Conservation (phyloP, 92 coral and sea anemone species). For the Paramuricea clavata region DNA sequence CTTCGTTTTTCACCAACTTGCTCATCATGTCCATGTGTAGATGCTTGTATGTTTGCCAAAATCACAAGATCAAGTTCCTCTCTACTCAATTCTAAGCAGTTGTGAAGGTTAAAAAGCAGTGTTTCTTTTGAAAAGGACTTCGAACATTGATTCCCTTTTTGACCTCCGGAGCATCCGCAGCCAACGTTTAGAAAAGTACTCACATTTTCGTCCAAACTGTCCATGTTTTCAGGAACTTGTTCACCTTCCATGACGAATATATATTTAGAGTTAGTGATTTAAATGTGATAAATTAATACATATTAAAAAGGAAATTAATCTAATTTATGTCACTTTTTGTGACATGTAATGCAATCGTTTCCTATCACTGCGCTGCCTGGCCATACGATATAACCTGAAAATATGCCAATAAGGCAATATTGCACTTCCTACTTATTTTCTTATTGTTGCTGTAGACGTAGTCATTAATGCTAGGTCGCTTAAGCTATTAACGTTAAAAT, state of each 20-base stretch:
- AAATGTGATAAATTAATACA: too few species aligned
- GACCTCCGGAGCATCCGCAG: slow-evolving; percentile 66
- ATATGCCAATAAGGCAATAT: too few species aligned
- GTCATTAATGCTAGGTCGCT: too few species aligned
- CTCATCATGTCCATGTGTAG: slow-evolving; percentile 53
- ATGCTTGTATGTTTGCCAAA: background rate
- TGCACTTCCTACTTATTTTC: too few species aligned
- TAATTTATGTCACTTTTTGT: too few species aligned
- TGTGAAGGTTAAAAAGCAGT: slow-evolving; percentile 54
- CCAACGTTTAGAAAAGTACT: slow-evolving; percentile 56
- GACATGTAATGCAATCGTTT: too few species aligned
- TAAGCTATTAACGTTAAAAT: too few species aligned
- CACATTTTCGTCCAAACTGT: slow-evolving; percentile 46
- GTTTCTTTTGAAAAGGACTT: slow-evolving; percentile 54
- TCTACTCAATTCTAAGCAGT: slow-evolving; percentile 62
- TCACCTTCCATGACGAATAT: background rate
- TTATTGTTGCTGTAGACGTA: too few species aligned
- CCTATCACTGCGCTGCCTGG: too few species aligned
- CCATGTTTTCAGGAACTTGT: background rate
- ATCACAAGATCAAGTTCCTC: slow-evolving; percentile 68
- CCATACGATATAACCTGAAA: too few species aligned
- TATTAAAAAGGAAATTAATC: too few species aligned
- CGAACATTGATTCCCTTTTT: slow-evolving; percentile 65
- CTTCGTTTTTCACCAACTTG: slow-evolving; percentile 59
- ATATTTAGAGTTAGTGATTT: too few species aligned